These are phyloP conservation scores for Stegophylla sp. DNA, from an alignment of 2,888 invertebrate species.

Conservation along the genomic window DNA sequence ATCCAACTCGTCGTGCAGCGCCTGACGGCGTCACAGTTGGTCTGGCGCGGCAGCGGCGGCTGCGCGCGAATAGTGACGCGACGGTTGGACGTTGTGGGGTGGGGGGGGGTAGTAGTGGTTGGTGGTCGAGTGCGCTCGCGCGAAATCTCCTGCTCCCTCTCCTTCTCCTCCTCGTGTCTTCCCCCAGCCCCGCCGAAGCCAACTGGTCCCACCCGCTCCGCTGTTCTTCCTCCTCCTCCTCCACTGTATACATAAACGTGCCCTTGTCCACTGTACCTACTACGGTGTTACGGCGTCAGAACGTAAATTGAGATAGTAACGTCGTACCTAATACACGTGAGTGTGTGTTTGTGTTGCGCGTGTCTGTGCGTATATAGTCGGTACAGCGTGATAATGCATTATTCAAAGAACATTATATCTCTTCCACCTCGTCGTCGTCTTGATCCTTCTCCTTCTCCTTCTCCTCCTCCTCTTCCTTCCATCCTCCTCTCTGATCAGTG, in stretches of 20 bases:
- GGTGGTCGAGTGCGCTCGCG: not conserved
- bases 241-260: not conserved
- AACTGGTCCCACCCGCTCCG: no score
- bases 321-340: not conserved
- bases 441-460: not conserved
- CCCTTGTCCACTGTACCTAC: not conserved
- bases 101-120: no score
- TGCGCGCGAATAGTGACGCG: not conserved
- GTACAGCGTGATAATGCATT: slow-evolving; percentile 24
- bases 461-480: not conserved
- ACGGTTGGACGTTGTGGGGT: no score
- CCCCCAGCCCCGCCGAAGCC: no score
- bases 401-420: slow-evolving; percentile 24
- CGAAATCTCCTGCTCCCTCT: not conserved
- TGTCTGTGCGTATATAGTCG: not conserved
- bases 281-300: not conserved
- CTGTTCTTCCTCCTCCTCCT: not conserved
- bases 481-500: not conserved
- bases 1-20: no score
- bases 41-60: not conserved
- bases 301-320: slow-evolving; percentile 9
- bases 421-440: not conserved
- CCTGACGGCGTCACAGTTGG: no score
- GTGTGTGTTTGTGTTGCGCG: not conserved
- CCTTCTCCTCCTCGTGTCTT: no score